phyloP scores from a whole-genome alignment of 2,888 invertebrate genomes.

The Hedya salicella region DNA sequence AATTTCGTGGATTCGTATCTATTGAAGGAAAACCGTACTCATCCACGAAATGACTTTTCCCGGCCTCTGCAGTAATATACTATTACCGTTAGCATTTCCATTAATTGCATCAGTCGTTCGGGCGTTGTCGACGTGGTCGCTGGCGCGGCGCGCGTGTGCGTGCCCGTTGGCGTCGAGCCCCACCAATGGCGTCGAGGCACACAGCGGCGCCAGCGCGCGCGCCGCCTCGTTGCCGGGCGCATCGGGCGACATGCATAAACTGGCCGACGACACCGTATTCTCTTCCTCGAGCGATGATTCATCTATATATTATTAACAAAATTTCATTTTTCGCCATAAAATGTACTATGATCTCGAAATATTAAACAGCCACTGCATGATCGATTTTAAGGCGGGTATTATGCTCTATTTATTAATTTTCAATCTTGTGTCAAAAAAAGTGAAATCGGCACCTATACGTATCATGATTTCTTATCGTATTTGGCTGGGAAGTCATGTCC shows the following conservation, averaged over 20 bases:
- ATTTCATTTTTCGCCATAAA: neutral
- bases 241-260: conserved; percentile 73
- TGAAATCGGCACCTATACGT: too few relatives aligned
- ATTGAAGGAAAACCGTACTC: too few relatives aligned
- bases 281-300: conserved; percentile 71
- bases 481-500: too few relatives aligned
- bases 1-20: too few relatives aligned
- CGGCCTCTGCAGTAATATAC: too few relatives aligned
- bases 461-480: too few relatives aligned
- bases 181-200: conserved; percentile 64
- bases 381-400: too few relatives aligned
- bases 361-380: neutral
- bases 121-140: conserved; percentile 46
- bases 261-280: conserved; percentile 74
- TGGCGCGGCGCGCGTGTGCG: conserved; percentile 58
- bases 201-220: conserved; percentile 50
- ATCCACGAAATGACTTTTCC: too few relatives aligned
- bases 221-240: conserved; percentile 46
- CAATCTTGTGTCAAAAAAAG: too few relatives aligned
- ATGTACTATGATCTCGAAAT: neutral
- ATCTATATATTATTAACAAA: conserved; percentile 54
- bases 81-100: conserved; percentile 70
- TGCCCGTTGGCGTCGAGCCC: conserved; percentile 50
- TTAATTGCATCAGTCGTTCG: conserved; percentile 61
- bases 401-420: too few relatives aligned